Conservation (phyloP, 2,797 vertebrate genomes). For the Scolopax rusticola region DNA sequence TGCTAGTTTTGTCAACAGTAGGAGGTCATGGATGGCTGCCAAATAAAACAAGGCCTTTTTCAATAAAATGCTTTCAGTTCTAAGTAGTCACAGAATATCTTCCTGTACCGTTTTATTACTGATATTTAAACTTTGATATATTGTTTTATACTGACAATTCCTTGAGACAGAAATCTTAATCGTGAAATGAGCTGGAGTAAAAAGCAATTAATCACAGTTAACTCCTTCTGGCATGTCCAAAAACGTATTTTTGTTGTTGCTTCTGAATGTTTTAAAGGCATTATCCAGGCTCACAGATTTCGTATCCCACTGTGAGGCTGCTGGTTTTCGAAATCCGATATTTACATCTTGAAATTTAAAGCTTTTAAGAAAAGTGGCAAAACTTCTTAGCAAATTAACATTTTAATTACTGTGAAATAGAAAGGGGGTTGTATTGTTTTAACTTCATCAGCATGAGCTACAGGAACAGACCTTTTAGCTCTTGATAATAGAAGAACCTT, state of each 20-base stretch:
- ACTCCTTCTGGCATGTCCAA: conserved; percentile 47
- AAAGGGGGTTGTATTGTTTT: not conserved
- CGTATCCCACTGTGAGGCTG: conserved; percentile 48
- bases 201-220: conserved; percentile 67
- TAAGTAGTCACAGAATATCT: conserved; percentile 62
- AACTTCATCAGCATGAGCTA: not conserved
- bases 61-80: conserved; percentile 76
- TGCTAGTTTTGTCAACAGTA: conserved; percentile 81
- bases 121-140: conserved; percentile 75
- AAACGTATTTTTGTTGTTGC: conserved; percentile 41
- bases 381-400: conserved; percentile 12
- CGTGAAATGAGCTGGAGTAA: conserved; percentile 46
- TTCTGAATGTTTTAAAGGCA: conserved; percentile 49
- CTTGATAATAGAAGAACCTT: not conserved
- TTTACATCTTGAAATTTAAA: conserved; percentile 46
- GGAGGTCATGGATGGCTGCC: conserved; percentile 78
- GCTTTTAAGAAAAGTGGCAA: conserved; percentile 43
- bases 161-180: conserved; percentile 71
- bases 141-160: conserved; percentile 64
- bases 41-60: conserved; percentile 78
- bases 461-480: conserved; percentile 11
- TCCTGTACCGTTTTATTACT: conserved; percentile 67
- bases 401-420: conserved; percentile 56
- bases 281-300: conserved; percentile 66
- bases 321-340: conserved; percentile 30